Percentiles rank a stretch among this genome's conserved stretches.
Evolutionary conservation across 2,888 invertebrate genomes (phyloP).

Genomic region (Ophion ventricosus): DNA sequence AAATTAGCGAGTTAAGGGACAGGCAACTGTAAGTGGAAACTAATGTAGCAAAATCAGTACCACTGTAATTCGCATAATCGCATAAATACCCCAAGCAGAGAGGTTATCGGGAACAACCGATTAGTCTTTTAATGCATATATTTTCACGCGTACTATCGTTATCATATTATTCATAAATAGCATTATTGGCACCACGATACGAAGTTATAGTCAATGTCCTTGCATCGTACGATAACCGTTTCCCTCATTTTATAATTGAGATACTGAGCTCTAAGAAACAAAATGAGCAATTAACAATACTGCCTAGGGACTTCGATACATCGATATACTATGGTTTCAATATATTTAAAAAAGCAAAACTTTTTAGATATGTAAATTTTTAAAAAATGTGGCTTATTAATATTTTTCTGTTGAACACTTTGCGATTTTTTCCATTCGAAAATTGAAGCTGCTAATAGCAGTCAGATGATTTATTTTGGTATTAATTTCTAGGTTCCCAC

Average conservation of each 20-base stretch:
- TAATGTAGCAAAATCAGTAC: slow-evolving; percentile 11
- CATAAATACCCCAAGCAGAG: slow-evolving; percentile 68
- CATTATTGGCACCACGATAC: background rate
- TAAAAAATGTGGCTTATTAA: too few species aligned
- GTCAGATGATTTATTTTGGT: too few species aligned
- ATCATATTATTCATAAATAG: slow-evolving; percentile 23
- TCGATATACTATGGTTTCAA: too few species aligned
- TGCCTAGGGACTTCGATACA: too few species aligned
- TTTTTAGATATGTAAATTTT: too few species aligned
- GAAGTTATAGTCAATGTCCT: slow-evolving; percentile 6
- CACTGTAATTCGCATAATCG: slow-evolving; percentile 34
- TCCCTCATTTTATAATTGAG: background rate
- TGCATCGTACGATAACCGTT: background rate
- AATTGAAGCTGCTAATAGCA: too few species aligned
- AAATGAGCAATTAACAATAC: background rate
- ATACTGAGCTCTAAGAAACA: background rate
- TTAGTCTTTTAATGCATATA: slow-evolving; percentile 23
- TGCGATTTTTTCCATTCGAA: too few species aligned
- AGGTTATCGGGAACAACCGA: slow-evolving; percentile 63
- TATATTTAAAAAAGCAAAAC: too few species aligned
- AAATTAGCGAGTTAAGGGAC: background rate
- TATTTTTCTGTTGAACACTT: too few species aligned
- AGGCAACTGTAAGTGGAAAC: slow-evolving; percentile 14
- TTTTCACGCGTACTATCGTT: slow-evolving; percentile 4
- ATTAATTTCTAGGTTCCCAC: too few species aligned